Conservation (phyloP, 2,797 vertebrate genomes). For the Discoglossus pictus region DNA sequence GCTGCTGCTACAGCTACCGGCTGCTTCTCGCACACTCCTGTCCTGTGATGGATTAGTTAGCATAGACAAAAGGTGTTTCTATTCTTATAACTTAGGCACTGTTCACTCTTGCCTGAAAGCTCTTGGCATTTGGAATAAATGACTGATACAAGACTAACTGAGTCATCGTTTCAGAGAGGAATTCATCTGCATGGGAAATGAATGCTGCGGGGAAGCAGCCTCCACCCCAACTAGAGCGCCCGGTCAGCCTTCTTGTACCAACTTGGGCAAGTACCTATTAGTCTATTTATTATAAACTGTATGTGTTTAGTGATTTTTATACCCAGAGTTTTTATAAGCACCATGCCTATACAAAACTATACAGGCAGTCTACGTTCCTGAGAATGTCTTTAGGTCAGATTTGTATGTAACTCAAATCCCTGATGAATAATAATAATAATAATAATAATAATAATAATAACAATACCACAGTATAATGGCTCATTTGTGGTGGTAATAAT, state of each 20-base stretch:
- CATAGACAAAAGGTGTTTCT: slow-evolving; percentile 34
- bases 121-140: slow-evolving; percentile 47
- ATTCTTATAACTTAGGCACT: slow-evolving; percentile 31
- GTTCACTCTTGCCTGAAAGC: slow-evolving; percentile 29
- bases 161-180: slow-evolving; percentile 65
- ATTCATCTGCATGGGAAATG: slow-evolving; percentile 83
- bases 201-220: slow-evolving; percentile 77
- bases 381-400: too few species aligned
- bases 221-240: slow-evolving; percentile 78
- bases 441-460: too few species aligned
- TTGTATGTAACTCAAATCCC: too few species aligned
- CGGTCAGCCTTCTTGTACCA: slow-evolving; percentile 79
- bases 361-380: too few species aligned
- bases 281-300: too few species aligned
- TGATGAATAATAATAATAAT: too few species aligned
- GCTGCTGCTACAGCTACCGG: slow-evolving; percentile 47
- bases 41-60: slow-evolving; percentile 48
- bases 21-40: slow-evolving; percentile 39
- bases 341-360: too few species aligned
- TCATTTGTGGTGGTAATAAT: too few species aligned
- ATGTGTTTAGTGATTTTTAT: too few species aligned
- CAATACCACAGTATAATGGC: too few species aligned
- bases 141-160: slow-evolving; percentile 41
- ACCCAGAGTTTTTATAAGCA: too few species aligned
- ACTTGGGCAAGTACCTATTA: slow-evolving; percentile 77